Evolutionary conservation across 2,888 invertebrate species (phyloP), one percentile per base, ranked within the genome.

Genomic region (Dexiosoma caninum): DNA sequence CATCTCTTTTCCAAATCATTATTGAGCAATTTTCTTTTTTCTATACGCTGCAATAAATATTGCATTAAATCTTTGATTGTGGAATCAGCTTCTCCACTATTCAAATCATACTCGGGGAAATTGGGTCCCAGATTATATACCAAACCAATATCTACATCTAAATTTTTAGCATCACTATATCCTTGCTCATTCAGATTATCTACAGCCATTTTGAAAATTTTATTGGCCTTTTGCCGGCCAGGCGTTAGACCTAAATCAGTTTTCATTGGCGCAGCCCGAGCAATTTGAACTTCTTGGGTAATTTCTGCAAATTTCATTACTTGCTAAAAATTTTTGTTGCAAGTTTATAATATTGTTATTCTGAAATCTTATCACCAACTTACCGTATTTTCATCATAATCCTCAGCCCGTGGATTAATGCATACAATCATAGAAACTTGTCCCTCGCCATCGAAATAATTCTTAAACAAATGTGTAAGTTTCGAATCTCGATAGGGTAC

Each of bases 241-340:
- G 96, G 94, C 14, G 94, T 94, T 6, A 95, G 91, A 0, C 95
- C 95, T 27, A 93, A 90, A 44, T 91, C 92, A 62, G 93, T 91
- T 83, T 92, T 92, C 82, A 90, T 89, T 0, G 93, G 91, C 71
- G 93, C 93, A 1, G 95, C 93, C 74, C 94, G 93, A 0, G 93
- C 91, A 1, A 98, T 94, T 91, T 97, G 95, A 0, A 99, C 96
- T 90, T 98, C 98, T 87, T 98, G 97, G 0, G 98, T 96, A 92
- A 97, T 93, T 92, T 99, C 98, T 0, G 99, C 98, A 89, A 99
- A 99, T 86, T 97, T 95, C 95, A 99, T 95, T 0, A 99, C 98
- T 92, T 97, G 96, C 92, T 95, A 51, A n/a, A n/a, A n/a, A n/a
- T 27, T 30, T 51, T 27, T 30, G 5, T 51, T 30, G 35, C 2